These are phyloP conservation scores for Allolobophora icterica DNA, from an alignment of 2,888 invertebrate genomes.

Conservation along the genomic window DNA sequence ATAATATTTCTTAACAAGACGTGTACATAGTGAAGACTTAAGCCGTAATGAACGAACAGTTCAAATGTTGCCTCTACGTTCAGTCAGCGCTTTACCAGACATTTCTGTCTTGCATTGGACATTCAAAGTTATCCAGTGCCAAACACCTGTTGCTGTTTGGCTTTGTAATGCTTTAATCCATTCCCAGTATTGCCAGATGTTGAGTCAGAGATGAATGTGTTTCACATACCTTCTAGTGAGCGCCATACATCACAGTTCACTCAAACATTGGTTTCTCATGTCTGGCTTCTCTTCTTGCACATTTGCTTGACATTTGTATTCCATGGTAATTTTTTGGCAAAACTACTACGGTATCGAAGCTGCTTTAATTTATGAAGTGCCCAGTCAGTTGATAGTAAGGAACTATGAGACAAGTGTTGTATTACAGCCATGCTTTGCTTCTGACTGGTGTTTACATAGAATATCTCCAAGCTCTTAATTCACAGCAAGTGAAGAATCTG, in stretches of 20 bases:
- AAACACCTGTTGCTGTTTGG: neutral
- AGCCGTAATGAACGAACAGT: neutral
- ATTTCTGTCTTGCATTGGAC: neutral
- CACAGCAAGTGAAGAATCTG: neutral
- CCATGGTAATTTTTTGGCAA: neutral
- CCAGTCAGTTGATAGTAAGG: too few relatives aligned
- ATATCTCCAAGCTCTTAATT: neutral
- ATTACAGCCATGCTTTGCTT: neutral
- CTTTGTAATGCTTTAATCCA: conserved; percentile 8
- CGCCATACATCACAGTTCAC: neutral
- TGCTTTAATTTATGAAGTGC: too few relatives aligned
- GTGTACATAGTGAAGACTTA: neutral
- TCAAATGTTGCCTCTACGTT: neutral
- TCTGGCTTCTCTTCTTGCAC: neutral
- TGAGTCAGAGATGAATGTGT: neutral
- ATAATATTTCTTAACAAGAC: neutral
- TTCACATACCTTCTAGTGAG: neutral
- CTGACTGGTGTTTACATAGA: neutral
- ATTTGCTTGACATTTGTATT: neutral
- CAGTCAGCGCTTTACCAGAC: neutral
- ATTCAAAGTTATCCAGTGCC: neutral
- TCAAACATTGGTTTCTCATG: neutral
- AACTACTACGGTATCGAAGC: neutral
- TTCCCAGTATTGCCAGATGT: neutral
- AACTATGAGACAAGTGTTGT: neutral